Evolutionary conservation across 1,140 invertebrate genomes (phyloP).

Genomic region (Pteromalus puparum): DNA sequence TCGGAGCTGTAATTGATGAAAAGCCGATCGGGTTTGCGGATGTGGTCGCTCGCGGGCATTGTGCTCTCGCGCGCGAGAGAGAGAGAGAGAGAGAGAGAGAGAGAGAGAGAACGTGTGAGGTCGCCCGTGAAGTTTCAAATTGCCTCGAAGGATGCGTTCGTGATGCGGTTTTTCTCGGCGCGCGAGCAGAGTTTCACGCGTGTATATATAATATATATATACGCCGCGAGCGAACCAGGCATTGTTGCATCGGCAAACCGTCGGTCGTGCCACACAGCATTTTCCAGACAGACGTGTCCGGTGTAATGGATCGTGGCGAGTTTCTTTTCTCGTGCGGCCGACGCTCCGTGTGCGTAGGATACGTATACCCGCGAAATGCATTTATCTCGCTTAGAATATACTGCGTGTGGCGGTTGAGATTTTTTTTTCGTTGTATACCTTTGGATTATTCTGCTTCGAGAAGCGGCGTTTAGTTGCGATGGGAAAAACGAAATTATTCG

Average conservation of each 20-base stretch:
- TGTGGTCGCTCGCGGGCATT: constrained; percentile 55
- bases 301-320: constrained; percentile 12
- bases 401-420: not conserved
- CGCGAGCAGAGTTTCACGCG: not conserved
- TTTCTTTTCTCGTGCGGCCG: not conserved
- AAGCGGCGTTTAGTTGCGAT: not conserved
- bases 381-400: constrained; percentile 32
- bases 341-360: not conserved
- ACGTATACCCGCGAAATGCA: constrained; percentile 8
- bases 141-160: constrained; percentile 23
- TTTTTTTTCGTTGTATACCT: not conserved
- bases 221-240: not conserved
- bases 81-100: too few species aligned
- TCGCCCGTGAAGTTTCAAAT: not conserved
- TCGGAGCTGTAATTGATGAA: not conserved
- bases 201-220: too few species aligned
- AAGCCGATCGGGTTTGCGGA: constrained; percentile 63
- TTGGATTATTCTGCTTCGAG: not conserved
- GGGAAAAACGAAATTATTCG: too few species aligned
- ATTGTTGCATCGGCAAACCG: not conserved
- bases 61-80: too few species aligned
- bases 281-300: not conserved
- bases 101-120: constrained; percentile 6
- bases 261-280: not conserved
- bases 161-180: not conserved